Base-by-base conservation (phyloP, 2,113 vertebrate species). In the Etia nguti region DNA sequence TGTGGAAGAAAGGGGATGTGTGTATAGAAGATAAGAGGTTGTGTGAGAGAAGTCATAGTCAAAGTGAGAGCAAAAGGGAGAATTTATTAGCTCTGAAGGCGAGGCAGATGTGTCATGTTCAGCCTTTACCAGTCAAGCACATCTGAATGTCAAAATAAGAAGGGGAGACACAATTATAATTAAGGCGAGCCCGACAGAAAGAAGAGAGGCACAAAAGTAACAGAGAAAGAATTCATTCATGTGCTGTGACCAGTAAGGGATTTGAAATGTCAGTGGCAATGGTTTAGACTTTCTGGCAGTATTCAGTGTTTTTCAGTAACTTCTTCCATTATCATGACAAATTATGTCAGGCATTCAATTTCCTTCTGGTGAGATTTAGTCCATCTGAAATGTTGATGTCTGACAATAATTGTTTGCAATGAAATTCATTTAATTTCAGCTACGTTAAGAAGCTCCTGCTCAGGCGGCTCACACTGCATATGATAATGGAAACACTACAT, bases 121-220 rank as follows among this genome's bases (percentile, higher is more conserved):
- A 65, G 52, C 84, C 79, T 91, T 84, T 79, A 60, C 85, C 68
- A 89, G 84, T 92, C 90, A 73, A 82, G 90, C 86, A 83, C 81
- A 90, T 90, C 84, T 89, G 83, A 85, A 86, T 90, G 84, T 89
- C 79, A 90, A 70, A 87, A 86, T 57, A 82, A 87, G 62, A 56
- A 50, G 36, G 34, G 82, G 75, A 84, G 54, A 86, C 56, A 59
- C 57, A 41, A 62, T 83, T 73, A 56, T 82, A 86, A 90, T 86
- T 57, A 86, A 87, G 56, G 38, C 3, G 0, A 80, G 57, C 55
- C 36, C 73, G 31, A 56, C 29, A 50, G 41, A 73, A 46, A 90
- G 34, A 55, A n/a, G n/a, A 38, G n/a, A 38, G 43, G 59, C 68
- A 80, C 22, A 79, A 73, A 85, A 59, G 50, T n/a, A 80, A 41